A percentile compares a stretch with the other conserved stretches of the same genome.
phyloP scores from a whole-genome alignment of 2,888 invertebrate genomes.

The Anthophora plumipes region DNA sequence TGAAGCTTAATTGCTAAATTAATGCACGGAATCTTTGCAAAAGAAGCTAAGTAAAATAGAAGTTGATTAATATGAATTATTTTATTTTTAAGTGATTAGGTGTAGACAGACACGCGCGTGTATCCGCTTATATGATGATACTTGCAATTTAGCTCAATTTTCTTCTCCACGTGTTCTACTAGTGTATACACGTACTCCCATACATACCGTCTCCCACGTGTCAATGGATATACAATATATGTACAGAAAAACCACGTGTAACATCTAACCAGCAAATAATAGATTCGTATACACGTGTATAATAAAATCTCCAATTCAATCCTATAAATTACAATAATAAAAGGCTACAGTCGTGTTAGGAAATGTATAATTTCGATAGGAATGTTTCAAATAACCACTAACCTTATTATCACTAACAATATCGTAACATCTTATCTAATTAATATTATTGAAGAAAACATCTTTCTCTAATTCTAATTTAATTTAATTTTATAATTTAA shows the following conservation, averaged over 20 bases:
- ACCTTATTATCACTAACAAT: too few relatives aligned
- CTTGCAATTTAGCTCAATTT: conserved; percentile 48
- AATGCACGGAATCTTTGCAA: background rate
- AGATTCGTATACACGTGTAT: background rate
- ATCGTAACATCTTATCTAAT: too few relatives aligned
- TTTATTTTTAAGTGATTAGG: conserved; percentile 27
- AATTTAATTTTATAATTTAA: too few relatives aligned
- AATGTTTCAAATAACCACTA: too few relatives aligned
- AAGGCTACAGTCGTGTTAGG: background rate
- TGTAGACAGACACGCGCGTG: conserved; percentile 54
- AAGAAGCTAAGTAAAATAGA: background rate
- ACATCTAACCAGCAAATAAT: conserved; percentile 5
- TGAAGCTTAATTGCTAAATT: background rate
- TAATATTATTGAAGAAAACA: too few relatives aligned
- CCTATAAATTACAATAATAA: conserved; percentile 5
- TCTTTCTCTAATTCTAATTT: too few relatives aligned
- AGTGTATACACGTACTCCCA: conserved; percentile 31
- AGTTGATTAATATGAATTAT: background rate
- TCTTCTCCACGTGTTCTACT: conserved; percentile 26
- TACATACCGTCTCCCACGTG: conserved; percentile 21
- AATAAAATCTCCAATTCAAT: background rate
- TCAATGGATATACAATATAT: conserved; percentile 2
- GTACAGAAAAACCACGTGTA: conserved; percentile 4
- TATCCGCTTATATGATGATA: conserved; percentile 28
- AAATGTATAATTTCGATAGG: too few relatives aligned